Evolutionary conservation across 2,797 vertebrate genomes (phyloP), one percentile per base, ranked within the genome.

Genomic region (Chromobotia macracanthus): DNA sequence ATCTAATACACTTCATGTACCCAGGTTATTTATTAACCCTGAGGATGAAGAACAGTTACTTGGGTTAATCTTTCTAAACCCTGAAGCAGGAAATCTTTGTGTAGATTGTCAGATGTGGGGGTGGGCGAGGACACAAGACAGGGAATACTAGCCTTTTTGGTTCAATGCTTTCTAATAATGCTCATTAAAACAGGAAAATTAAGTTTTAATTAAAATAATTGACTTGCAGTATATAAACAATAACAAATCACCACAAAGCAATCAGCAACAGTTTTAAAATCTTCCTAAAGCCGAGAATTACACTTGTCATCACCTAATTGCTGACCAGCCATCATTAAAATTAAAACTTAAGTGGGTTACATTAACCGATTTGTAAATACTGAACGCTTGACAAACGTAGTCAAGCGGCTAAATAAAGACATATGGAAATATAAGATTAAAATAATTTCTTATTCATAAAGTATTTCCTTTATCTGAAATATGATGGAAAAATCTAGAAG

Each of bases 401-500:
- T 4, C 12, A 25, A 3, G 12, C 13, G 7, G 5, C 10, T 9
- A 41, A 41, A 41, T 41, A 41, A 9, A 41, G 38, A 41, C 28
- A 11, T 41, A 41, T 9, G 38, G 1, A 41, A 41, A 11, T 41
- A 41, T 2, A 41, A n/a, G 38, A 0, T 41, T 41, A 41, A 41
- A 41, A 41, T 10, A 0, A 41, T 41, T 9, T 1, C 38, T 8
- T 28, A 28, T 28, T 28, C 10, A 41, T 41, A 41, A 41, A 28
- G 28, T 28, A 28, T 28, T 28, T 4, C 2, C 28, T 28, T 28
- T 4, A 28, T 9, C 38, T 41, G 1, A 41, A 41, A 41, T 41
- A 41, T 48, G 41, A 66, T 69, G 48, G 77, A 82, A 82, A 65
- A 68, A 65, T 82, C 80, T 82, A 86, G 82, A 86, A 86, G 61